Conservation (phyloP, 92 coral and sea anemone species). For the Epizoanthus ramosus region DNA sequence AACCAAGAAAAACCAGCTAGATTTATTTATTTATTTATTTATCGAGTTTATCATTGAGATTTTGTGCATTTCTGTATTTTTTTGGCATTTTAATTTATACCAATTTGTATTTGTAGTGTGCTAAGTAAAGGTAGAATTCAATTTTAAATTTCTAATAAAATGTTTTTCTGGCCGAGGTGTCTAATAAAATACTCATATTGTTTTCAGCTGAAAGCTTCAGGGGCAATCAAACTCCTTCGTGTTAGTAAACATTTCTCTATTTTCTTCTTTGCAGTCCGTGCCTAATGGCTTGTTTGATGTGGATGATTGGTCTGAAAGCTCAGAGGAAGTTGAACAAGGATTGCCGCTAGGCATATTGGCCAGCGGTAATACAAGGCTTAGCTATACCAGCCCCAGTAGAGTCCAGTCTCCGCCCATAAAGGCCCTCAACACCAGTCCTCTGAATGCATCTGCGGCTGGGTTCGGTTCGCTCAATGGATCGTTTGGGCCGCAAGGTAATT, state of each 20-base stretch:
- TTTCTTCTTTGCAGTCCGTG: conserved; percentile 51
- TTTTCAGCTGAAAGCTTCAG: neutral
- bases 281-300: conserved; percentile 72
- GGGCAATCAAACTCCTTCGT: no score
- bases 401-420: conserved; percentile 59
- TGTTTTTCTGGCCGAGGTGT: no score
- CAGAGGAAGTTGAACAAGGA: conserved; percentile 69
- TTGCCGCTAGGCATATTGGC: conserved; percentile 54
- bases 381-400: conserved; percentile 58
- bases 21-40: no score
- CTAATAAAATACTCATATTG: no score
- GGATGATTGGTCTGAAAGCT: conserved; percentile 92
- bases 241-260: neutral
- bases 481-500: conserved; percentile 71
- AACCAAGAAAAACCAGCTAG: no score
- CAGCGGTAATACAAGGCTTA: conserved; percentile 61
- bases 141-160: no score
- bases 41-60: no score
- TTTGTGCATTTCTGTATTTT: no score
- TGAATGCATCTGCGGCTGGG: conserved; percentile 63
- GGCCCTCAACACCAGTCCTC: conserved; percentile 36
- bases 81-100: no score
- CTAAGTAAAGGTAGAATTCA: no score
- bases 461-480: conserved; percentile 49
- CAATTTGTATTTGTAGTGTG: no score